Evolutionary conservation across 2,797 vertebrate species (phyloP).

Genomic region (Menidia menidia): DNA sequence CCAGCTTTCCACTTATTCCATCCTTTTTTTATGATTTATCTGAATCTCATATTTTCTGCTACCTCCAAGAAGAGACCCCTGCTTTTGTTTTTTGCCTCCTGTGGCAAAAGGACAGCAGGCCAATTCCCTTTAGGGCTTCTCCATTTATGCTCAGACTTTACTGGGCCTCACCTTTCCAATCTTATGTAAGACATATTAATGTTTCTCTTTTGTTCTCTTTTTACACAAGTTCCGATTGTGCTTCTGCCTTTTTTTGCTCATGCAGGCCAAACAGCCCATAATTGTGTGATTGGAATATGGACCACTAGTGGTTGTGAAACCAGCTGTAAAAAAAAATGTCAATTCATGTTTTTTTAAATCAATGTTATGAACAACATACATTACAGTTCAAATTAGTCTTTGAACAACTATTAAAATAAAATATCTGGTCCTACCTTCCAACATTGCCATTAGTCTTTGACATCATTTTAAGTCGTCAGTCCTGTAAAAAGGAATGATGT

Average conservation of each 20-base stretch:
- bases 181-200: conserved; percentile 20
- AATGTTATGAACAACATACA: background rate
- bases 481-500: no score
- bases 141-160: conserved; percentile 20
- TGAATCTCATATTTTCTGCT: conserved; percentile 20
- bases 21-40: background rate
- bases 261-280: no score
- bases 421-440: no score
- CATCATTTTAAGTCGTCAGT: no score
- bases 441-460: no score
- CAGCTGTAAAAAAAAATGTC: no score
- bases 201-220: background rate
- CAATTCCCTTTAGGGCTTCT: conserved; percentile 49
- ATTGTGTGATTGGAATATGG: no score
- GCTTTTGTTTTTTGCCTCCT: conserved; percentile 23
- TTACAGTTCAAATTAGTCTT: no score
- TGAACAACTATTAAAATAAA: no score
- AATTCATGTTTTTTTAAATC: background rate
- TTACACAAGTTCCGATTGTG: background rate
- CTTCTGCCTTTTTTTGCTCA: no score
- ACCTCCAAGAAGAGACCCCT: conserved; percentile 28
- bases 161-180: background rate
- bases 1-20: background rate
- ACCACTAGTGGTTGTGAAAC: no score
- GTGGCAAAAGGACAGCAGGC: conserved; percentile 43